These are phyloP conservation scores for Aviceda cuculoides DNA, from an alignment of 2,797 vertebrate genomes.

Conservation along the genomic window DNA sequence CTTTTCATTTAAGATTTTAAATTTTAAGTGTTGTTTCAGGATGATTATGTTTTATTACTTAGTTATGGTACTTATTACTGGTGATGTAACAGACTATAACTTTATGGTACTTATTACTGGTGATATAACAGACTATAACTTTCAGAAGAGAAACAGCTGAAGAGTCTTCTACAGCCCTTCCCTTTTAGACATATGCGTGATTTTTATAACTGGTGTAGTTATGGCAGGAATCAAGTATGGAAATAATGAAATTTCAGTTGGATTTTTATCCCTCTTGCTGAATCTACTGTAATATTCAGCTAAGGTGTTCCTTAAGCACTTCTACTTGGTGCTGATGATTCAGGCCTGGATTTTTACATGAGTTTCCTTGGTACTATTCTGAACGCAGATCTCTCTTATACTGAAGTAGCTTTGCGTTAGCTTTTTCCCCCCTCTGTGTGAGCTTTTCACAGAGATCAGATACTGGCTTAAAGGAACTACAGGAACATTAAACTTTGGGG, in stretches of 20 bases:
- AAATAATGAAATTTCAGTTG: not conserved
- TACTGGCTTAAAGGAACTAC: not conserved
- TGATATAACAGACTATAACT: not conserved
- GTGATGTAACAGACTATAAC: not conserved
- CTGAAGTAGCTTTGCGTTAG: not conserved
- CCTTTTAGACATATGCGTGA: not conserved
- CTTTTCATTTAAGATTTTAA: not conserved
- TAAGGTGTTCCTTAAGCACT: not conserved
- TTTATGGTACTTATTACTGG: too few species aligned
- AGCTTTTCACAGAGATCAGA: not conserved
- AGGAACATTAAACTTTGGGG: not conserved
- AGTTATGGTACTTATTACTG: not conserved
- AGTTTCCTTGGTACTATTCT: not conserved
- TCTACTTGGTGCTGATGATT: not conserved
- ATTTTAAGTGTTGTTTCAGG: not conserved
- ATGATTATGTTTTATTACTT: not conserved
- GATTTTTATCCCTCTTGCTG: not conserved
- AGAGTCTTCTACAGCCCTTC: not conserved
- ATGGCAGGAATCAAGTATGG: not conserved
- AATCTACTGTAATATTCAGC: not conserved
- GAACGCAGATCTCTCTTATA: not conserved
- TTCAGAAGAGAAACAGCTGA: not conserved
- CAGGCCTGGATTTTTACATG: not conserved
- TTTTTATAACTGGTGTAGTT: not conserved
- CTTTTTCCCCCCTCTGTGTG: not conserved